These are phyloP conservation scores for Phrynocephalus forsythii DNA, from an alignment of 2,797 vertebrate species.

Conservation along the genomic window DNA sequence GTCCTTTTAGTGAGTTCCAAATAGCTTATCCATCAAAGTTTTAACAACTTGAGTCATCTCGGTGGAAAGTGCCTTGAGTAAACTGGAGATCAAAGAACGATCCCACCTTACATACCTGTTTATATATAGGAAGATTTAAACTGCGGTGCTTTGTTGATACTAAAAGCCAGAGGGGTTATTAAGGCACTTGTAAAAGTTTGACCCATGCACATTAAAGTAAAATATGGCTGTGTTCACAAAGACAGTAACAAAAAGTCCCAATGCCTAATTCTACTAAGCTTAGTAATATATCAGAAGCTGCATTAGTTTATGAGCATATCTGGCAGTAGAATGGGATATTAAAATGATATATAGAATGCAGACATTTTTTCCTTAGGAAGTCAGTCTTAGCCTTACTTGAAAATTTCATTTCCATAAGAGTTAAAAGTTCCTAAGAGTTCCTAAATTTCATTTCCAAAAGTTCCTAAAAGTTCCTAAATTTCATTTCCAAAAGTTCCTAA, in stretches of 20 bases:
- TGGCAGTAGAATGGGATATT: slow-evolving; percentile 69
- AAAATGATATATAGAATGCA: slow-evolving; percentile 75
- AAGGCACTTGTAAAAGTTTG: slow-evolving; percentile 77
- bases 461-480: slow-evolving; percentile 51
- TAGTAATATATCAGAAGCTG: slow-evolving; percentile 72
- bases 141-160: slow-evolving; percentile 71
- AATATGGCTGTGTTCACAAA: slow-evolving; percentile 74
- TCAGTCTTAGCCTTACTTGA: slow-evolving; percentile 52
- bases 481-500: slow-evolving; percentile 57
- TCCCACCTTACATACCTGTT: slow-evolving; percentile 73
- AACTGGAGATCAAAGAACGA: slow-evolving; percentile 73
- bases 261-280: slow-evolving; percentile 75
- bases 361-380: slow-evolving; percentile 66
- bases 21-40: slow-evolving; percentile 72
- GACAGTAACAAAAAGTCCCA: slow-evolving; percentile 71
- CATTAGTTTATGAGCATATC: slow-evolving; percentile 73
- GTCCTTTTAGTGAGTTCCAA: slow-evolving; percentile 46
- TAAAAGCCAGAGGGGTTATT: slow-evolving; percentile 73
- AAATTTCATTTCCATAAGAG: slow-evolving; percentile 63
- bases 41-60: slow-evolving; percentile 66
- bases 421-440: slow-evolving; percentile 27
- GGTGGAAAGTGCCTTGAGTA: slow-evolving; percentile 66
- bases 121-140: slow-evolving; percentile 75
- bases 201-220: slow-evolving; percentile 71
- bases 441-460: slow-evolving; percentile 64